Conservation (phyloP, 2,797 vertebrate genomes). For the Sebastes elongatus region DNA sequence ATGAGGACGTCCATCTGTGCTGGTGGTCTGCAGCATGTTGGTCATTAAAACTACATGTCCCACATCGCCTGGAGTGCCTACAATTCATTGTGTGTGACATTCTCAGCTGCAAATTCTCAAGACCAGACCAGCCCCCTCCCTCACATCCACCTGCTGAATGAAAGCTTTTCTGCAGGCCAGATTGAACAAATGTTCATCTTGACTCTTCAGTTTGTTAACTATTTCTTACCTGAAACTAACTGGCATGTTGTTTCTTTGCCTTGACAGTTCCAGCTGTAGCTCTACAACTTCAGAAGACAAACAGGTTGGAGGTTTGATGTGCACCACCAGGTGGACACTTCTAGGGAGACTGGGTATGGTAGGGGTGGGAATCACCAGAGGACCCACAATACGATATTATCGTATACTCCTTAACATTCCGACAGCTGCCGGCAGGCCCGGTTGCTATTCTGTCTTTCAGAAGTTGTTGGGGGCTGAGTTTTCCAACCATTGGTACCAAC, state of each 20-base stretch:
- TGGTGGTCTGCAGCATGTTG: constrained; percentile 6
- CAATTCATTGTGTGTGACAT: neutral
- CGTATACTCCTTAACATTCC: too few species aligned
- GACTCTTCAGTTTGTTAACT: constrained; percentile 8
- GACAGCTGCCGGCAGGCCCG: too few species aligned
- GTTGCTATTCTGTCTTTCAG: too few species aligned
- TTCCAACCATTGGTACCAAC: too few species aligned
- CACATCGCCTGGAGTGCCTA: neutral
- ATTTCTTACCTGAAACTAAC: neutral
- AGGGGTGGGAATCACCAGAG: too few species aligned
- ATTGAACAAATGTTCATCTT: neutral
- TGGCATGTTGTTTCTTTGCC: neutral
- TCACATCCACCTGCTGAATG: constrained; percentile 20
- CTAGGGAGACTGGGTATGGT: neutral
- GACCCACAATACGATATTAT: too few species aligned
- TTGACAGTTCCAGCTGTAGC: constrained; percentile 26
- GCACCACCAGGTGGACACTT: neutral
- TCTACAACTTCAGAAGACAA: neutral
- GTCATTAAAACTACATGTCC: constrained; percentile 30
- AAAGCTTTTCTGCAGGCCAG: neutral
- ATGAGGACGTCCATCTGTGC: constrained; percentile 28
- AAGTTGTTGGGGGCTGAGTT: too few species aligned
- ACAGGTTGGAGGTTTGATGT: neutral
- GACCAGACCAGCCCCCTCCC: neutral
- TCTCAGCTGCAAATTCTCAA: constrained; percentile 9